phyloP scores from a whole-genome alignment of 2,888 invertebrate species.

The Tetropium fuscum region DNA sequence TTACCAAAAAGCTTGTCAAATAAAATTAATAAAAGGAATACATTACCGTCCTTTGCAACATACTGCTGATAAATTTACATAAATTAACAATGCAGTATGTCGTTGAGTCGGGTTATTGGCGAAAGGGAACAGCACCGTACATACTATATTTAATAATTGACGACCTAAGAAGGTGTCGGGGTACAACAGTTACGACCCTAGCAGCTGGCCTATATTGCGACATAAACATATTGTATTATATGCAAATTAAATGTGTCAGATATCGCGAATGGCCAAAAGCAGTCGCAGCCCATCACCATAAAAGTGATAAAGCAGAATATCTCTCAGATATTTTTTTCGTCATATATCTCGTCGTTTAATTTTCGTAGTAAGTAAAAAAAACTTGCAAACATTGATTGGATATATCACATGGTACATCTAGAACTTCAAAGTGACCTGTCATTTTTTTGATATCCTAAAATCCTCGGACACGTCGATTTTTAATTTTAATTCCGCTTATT shows the following conservation, averaged over 20 bases:
- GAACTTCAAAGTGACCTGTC: too few species aligned
- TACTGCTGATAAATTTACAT: conserved; percentile 49
- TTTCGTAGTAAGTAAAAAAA: too few species aligned
- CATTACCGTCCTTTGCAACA: conserved; percentile 42
- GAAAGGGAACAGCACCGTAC: conserved; percentile 33
- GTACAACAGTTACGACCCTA: conserved; percentile 58
- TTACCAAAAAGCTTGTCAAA: conserved; percentile 35
- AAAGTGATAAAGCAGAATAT: too few species aligned
- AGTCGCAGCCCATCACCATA: background rate
- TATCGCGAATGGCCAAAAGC: background rate
- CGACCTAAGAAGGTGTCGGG: conserved; percentile 55
- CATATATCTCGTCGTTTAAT: too few species aligned
- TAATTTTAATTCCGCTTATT: too few species aligned
- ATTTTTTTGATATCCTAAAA: too few species aligned
- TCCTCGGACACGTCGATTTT: too few species aligned
- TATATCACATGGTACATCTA: too few species aligned
- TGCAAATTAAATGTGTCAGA: conserved; percentile 53
- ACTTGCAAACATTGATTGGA: too few species aligned
- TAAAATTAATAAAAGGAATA: conserved; percentile 46
- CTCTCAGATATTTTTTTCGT: too few species aligned
- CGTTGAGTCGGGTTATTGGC: conserved; percentile 37
- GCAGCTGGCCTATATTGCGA: conserved; percentile 58
- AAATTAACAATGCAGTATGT: conserved; percentile 46
- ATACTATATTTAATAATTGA: conserved; percentile 58
- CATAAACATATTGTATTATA: conserved; percentile 60